Evolutionary conservation across 2,797 vertebrate genomes (phyloP).

Genomic region (Limosa lapponica): DNA sequence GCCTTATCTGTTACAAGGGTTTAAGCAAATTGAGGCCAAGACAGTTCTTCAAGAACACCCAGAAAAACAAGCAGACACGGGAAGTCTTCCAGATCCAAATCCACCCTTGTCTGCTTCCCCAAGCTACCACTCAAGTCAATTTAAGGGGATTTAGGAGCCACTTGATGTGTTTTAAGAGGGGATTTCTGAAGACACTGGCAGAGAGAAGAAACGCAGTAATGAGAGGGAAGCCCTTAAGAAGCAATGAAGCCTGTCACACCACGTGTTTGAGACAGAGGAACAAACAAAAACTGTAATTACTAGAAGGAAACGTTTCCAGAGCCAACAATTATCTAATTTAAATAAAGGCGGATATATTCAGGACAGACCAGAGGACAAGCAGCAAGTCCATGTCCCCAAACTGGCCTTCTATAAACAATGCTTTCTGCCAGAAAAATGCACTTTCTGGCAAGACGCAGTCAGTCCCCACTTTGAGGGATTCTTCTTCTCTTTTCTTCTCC

Average conservation of each 20-base stretch:
- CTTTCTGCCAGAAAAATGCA: neutral
- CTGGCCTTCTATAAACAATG: neutral
- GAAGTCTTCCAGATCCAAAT: neutral
- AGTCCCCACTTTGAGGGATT: neutral
- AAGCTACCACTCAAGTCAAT: neutral
- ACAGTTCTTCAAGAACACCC: neutral
- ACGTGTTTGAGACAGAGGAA: neutral
- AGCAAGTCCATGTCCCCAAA: neutral
- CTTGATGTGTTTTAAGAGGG: neutral
- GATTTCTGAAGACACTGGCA: neutral
- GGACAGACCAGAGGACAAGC: neutral
- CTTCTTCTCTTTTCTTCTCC: neutral
- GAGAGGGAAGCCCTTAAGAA: neutral
- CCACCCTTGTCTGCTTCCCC: neutral
- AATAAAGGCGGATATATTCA: constrained; percentile 1
- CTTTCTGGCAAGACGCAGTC: neutral
- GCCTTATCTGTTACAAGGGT: neutral
- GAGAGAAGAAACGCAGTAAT: neutral
- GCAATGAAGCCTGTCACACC: neutral
- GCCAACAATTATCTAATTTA: constrained; percentile 27
- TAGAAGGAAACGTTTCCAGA: constrained; percentile 19
- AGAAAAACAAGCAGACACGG: neutral
- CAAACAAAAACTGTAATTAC: constrained; percentile 7
- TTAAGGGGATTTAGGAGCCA: neutral
- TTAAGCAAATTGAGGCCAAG: neutral